Evolutionary conservation across 2,888 invertebrate species (phyloP).

Genomic region (Ophonus ardosiacus): DNA sequence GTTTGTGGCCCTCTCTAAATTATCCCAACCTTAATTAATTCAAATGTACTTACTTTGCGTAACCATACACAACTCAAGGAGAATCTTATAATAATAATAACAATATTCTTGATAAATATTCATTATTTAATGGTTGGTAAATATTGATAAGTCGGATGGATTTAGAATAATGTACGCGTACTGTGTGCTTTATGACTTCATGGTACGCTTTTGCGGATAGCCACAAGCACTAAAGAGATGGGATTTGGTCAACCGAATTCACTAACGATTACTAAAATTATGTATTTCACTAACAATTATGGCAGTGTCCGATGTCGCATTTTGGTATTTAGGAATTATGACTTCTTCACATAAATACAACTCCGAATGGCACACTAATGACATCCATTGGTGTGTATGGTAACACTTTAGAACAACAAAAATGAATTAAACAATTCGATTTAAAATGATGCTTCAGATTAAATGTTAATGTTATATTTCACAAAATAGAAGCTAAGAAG

Average conservation of each 20-base stretch:
- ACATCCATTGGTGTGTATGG: no score
- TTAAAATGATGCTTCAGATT: no score
- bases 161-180: background rate
- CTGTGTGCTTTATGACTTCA: background rate
- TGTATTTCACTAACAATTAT: no score
- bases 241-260: background rate
- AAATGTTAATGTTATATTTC: no score
- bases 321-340: no score
- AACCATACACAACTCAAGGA: slow-evolving; percentile 42
- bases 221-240: background rate
- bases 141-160: slow-evolving; percentile 30
- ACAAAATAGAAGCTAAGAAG: no score
- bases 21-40: slow-evolving; percentile 57
- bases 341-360: no score
- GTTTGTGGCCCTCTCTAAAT: slow-evolving; percentile 54
- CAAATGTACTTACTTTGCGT: slow-evolving; percentile 53
- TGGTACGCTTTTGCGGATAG: background rate
- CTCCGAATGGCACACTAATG: no score
- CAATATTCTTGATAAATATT: slow-evolving; percentile 48
- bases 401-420: no score
- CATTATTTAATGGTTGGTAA: slow-evolving; percentile 31
- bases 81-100: slow-evolving; percentile 45
- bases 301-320: no score
- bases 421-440: no score
- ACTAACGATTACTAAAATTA: no score